Percentiles rank a stretch among this genome's conserved stretches.
These are phyloP conservation scores for Paratrypauchen microcephalus DNA, from an alignment of 2,797 vertebrate genomes.

Conservation along the genomic window DNA sequence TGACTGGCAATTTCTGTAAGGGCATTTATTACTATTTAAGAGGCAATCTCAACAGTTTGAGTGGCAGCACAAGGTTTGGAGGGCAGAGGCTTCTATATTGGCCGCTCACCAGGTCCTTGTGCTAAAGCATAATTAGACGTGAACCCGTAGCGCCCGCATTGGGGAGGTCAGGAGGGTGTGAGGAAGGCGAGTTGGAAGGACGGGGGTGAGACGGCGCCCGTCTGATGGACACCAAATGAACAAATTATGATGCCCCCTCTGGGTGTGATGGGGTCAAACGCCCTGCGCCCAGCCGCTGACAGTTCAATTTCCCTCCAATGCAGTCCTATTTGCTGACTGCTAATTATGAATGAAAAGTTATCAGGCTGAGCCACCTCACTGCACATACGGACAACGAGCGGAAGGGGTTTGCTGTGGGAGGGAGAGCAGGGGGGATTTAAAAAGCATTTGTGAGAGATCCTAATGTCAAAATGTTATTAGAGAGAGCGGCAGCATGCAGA, in stretches of 20 bases:
- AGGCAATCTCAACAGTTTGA: constrained; percentile 90
- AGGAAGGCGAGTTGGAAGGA: constrained; percentile 85
- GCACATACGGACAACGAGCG: constrained; percentile 56
- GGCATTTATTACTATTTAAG: constrained; percentile 93
- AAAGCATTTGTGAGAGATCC: constrained; percentile 90
- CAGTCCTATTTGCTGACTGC: constrained; percentile 90
- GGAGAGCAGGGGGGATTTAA: constrained; percentile 77
- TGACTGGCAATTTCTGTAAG: constrained; percentile 78
- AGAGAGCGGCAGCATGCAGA: constrained; percentile 74
- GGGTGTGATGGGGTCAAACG: constrained; percentile 99
- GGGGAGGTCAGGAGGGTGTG: constrained; percentile 94
- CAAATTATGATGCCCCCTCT: constrained; percentile 99
- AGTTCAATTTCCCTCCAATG: constrained; percentile 99
- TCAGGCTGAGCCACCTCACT: constrained; percentile 84
- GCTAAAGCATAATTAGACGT: constrained; percentile 99
- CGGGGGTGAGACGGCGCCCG: constrained; percentile 85
- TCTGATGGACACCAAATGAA: constrained; percentile 99
- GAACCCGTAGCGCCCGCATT: constrained; percentile 91
- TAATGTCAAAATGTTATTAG: constrained; percentile 99
- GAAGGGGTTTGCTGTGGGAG: constrained; percentile 51
- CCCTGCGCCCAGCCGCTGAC: constrained; percentile 94
- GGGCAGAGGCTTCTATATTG: constrained; percentile 70
- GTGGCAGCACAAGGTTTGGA: constrained; percentile 93
- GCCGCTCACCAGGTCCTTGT: constrained; percentile 85
- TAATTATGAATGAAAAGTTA: constrained; percentile 99